Evolutionary conservation across 1,140 invertebrate species (phyloP).

Genomic region (Diachasma alloeum): DNA sequence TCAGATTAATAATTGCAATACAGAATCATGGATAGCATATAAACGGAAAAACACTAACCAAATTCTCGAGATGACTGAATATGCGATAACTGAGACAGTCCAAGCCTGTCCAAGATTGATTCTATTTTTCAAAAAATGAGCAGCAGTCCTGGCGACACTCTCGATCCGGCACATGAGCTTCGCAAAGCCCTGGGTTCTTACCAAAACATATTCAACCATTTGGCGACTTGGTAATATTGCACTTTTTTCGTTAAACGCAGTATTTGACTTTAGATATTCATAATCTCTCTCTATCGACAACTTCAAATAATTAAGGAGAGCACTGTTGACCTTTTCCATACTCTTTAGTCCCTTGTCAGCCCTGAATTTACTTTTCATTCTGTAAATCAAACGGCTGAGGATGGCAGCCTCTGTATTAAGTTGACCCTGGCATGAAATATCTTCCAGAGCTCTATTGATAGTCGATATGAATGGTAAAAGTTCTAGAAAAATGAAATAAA

Average conservation of each 20-base stretch:
- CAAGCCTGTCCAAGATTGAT: constrained; percentile 67
- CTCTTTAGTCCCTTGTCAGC: constrained; percentile 69
- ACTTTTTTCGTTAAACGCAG: constrained; percentile 49
- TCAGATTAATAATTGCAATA: no score
- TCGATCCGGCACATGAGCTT: constrained; percentile 68
- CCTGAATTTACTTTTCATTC: constrained; percentile 70
- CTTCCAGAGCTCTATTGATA: constrained; percentile 48
- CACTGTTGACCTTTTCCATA: constrained; percentile 68
- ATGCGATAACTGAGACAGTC: constrained; percentile 66
- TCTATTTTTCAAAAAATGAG: constrained; percentile 65
- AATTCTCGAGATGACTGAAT: constrained; percentile 66
- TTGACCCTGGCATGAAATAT: constrained; percentile 62
- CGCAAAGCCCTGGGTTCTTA: constrained; percentile 67
- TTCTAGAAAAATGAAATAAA: constrained; percentile 18
- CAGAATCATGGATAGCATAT: neutral
- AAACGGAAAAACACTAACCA: constrained; percentile 58
- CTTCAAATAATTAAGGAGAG: constrained; percentile 65
- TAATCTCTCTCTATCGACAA: constrained; percentile 58
- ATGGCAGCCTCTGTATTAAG: constrained; percentile 67
- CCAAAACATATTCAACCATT: constrained; percentile 68
- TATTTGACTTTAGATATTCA: constrained; percentile 52
- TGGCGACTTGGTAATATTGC: constrained; percentile 65
- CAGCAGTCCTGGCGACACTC: constrained; percentile 59
- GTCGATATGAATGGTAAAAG: constrained; percentile 27
- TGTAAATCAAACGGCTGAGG: constrained; percentile 68